A percentile compares a stretch with the other conserved stretches of the same genome.
Evolutionary conservation across 64 coral and sea anemone genomes (phyloP).

Genomic region (Montipora cactus): DNA sequence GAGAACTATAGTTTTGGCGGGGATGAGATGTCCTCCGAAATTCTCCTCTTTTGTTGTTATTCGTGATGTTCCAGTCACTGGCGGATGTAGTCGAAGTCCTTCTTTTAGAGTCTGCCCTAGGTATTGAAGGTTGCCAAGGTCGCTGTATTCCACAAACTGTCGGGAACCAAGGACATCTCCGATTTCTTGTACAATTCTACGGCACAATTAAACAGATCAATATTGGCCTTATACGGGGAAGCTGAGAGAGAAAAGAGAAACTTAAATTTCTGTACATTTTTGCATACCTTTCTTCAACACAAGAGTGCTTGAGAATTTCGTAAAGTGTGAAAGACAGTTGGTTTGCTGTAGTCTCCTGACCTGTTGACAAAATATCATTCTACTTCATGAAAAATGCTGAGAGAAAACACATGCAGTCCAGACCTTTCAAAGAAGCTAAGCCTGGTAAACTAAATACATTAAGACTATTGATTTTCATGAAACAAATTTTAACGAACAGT

Average conservation of each 20-base stretch:
- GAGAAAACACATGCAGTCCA: no score
- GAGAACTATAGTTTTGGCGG: constrained; percentile 33
- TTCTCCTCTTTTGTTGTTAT: constrained; percentile 51
- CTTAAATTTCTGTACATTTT: no score
- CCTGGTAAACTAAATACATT: no score
- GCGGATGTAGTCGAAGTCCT: constrained; percentile 69
- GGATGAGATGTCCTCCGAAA: constrained; percentile 61
- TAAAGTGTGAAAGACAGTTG: constrained; percentile 78
- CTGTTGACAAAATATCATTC: constrained; percentile 14
- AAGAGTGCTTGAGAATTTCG: constrained; percentile 72
- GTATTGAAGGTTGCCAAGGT: constrained; percentile 82
- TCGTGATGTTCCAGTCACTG: constrained; percentile 15
- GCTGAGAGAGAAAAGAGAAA: no score
- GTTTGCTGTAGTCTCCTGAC: constrained; percentile 87
- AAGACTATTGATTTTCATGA: no score
- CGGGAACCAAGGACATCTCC: constrained; percentile 48
- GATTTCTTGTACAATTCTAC: constrained; percentile 73
- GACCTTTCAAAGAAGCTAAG: no score
- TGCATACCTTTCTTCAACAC: constrained; percentile 76
- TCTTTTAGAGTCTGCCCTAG: constrained; percentile 80
- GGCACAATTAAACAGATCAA: no score
- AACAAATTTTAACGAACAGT: no score
- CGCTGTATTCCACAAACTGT: constrained; percentile 50
- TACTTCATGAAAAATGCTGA: no score
- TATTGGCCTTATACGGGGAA: no score